phyloP scores from a whole-genome alignment of 23 tunicate species.

The Clavelina lepadiformis region DNA sequence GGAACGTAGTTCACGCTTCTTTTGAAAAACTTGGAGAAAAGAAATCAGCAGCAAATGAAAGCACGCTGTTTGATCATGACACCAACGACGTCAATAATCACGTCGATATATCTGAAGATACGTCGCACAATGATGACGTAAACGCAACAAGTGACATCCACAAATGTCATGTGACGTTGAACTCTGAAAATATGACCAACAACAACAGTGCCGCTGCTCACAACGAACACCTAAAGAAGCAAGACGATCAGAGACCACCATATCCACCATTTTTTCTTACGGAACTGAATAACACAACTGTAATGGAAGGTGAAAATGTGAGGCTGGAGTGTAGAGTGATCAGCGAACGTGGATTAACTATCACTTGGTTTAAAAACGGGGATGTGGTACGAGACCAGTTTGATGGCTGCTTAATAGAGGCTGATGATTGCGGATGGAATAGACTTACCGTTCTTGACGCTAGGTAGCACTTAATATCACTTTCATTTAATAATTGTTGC shows the following conservation, averaged over 20 bases:
- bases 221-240: too few relatives aligned
- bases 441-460: slow-evolving; percentile 22
- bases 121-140: background rate
- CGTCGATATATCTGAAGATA: background rate
- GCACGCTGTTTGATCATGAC: background rate
- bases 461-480: slow-evolving; percentile 21
- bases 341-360: background rate
- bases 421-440: slow-evolving; percentile 22
- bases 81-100: background rate
- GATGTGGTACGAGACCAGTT: slow-evolving; percentile 3
- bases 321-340: slow-evolving; percentile 34
- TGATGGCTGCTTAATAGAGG: slow-evolving; percentile 21
- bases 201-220: too few relatives aligned
- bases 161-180: too few relatives aligned
- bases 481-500: background rate
- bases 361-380: slow-evolving; percentile 40
- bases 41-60: too few relatives aligned
- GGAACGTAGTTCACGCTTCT: too few relatives aligned
- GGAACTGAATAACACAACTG: slow-evolving; percentile 22
- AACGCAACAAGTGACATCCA: too few relatives aligned
- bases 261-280: slow-evolving; percentile 6
- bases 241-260: background rate
- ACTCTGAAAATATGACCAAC: too few relatives aligned
- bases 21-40: too few relatives aligned
- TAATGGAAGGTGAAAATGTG: slow-evolving; percentile 36